phyloP scores from a whole-genome alignment of 2,888 invertebrate species.

The Leucoptera coffeella region DNA sequence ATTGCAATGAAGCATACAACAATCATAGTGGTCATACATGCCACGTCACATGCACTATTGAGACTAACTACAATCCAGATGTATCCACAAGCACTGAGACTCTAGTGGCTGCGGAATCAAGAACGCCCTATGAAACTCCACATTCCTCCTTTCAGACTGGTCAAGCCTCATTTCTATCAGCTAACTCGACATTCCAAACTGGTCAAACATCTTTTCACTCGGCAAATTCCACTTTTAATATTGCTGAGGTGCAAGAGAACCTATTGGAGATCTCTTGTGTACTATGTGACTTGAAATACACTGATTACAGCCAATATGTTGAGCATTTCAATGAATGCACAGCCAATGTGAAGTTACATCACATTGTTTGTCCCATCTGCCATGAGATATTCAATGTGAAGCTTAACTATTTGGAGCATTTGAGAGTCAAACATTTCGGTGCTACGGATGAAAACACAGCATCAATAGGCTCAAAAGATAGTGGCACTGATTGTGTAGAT shows the following conservation, averaged over 20 bases:
- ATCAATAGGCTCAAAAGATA: conserved; percentile 10
- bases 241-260: background rate
- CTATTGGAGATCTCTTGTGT: conserved; percentile 24
- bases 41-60: conserved; percentile 34
- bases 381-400: conserved; percentile 39
- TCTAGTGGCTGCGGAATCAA: conserved; percentile 25
- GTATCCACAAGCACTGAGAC: conserved; percentile 37
- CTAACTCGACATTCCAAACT: background rate
- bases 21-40: conserved; percentile 30
- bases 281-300: conserved; percentile 34
- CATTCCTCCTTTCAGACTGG: background rate
- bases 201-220: background rate
- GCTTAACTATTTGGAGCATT: conserved; percentile 26
- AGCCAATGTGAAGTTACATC: conserved; percentile 38
- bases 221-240: too few species aligned
- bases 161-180: background rate
- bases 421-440: conserved; percentile 25
- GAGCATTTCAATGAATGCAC: conserved; percentile 36
- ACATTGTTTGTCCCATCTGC: conserved; percentile 38
- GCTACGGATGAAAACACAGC: conserved; percentile 9
- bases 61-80: conserved; percentile 23
- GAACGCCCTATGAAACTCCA: conserved; percentile 3
- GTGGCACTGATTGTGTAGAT: conserved; percentile 32
- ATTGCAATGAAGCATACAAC: conserved; percentile 31
- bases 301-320: conserved; percentile 30